Base-by-base conservation (phyloP, 1,140 invertebrate species). In the Sycophila sp. region DNA sequence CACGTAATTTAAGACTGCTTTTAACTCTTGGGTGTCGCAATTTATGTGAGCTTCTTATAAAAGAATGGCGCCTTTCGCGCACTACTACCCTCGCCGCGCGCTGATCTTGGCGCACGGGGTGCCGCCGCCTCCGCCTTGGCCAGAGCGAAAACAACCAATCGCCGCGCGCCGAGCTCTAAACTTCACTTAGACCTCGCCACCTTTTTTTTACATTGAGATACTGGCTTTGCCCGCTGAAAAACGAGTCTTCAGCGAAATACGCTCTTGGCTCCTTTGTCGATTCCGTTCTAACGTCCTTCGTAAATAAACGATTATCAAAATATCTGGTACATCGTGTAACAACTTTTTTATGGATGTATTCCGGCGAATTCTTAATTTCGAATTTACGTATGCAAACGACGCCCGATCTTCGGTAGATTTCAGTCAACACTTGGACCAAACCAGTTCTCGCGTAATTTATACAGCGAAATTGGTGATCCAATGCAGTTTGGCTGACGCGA, bases 1-100 rank as follows among this genome's bases (percentile, higher is more conserved):
- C 73, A 78, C 81, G 84, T 86, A 85, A 86, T 86, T 86, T 86
- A 86, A 86, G 84, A 85, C 83, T 86, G 84, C 85, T 86, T 86
- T 86, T 86, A 86, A 86, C 83, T 85, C 84, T 81, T 84, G 81
- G 84, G 83, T 84, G 84, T 86, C 80, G 83, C 85, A 85, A 86
- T 86, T 86, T 86, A 85, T 86, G 85, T 85, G 82, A 82, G 84
- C 80, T 83, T 81, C 84, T 85, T 85, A 85, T 81, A 85, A 85
- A 86, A 85, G 84, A 85, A 86, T 84, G 83, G 83, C 81, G 80
- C 83, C 75, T 77, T 77, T 78, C 75, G 70, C 69, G 36, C 47
- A 15, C 74, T 71, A 68, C 26, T 51, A 51, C 32, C 1, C n/a
- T 4, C 53, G 15, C 55, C 38, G n/a, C 17, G 19, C 8, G 3